phyloP scores from a whole-genome alignment of 2,113 vertebrate species.

The Ailuropoda melanoleuca region DNA sequence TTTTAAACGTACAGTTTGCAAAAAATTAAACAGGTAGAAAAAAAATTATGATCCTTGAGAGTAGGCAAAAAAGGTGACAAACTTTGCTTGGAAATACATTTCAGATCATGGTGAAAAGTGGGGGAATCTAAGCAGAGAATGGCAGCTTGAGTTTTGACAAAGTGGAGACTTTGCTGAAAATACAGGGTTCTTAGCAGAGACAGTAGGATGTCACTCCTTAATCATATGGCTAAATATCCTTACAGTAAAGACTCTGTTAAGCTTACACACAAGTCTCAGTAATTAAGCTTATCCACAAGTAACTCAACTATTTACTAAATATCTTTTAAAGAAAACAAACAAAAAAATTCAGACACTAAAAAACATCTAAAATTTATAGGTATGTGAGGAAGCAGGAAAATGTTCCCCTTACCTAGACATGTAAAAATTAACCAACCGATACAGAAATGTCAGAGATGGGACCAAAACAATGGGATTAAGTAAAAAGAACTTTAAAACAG shows the following conservation, averaged over 20 bases:
- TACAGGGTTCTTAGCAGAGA: background rate
- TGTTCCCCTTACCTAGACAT: background rate
- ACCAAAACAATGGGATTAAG: background rate
- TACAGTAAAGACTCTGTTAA: background rate
- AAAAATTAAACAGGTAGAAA: background rate
- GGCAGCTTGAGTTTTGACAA: background rate
- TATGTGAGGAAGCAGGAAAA: background rate
- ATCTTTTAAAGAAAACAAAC: background rate
- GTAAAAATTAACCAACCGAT: background rate
- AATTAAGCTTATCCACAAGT: background rate
- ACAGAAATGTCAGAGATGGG: background rate
- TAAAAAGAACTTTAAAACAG: background rate
- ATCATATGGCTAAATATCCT: background rate
- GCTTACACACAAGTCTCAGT: background rate
- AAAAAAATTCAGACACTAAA: background rate
- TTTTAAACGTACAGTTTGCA: background rate
- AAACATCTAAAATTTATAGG: background rate
- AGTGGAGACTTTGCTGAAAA: background rate
- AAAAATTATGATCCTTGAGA: background rate
- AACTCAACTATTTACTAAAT: background rate
- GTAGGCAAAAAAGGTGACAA: background rate
- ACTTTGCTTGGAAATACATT: background rate
- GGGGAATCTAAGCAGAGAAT: background rate
- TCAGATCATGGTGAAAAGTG: background rate
- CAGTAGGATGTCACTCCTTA: background rate